A percentile compares a stretch with the other conserved stretches of the same genome.
Conservation (phyloP, 1,140 invertebrate genomes). For the Metaphire vulgaris region DNA sequence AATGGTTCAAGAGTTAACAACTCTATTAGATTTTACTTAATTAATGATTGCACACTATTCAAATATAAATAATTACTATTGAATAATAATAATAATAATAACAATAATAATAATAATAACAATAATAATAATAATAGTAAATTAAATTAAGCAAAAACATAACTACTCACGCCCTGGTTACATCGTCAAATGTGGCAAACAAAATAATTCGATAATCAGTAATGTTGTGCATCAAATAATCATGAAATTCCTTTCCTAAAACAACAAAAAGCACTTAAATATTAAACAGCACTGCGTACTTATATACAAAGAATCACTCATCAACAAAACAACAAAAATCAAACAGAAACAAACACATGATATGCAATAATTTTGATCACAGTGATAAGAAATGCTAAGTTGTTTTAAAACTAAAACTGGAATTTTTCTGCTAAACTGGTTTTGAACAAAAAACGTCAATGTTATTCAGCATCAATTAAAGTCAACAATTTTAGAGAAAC, state of each 20-base stretch:
- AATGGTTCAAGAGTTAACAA: no score
- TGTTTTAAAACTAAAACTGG: background rate
- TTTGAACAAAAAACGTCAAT: no score
- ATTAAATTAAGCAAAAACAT: background rate
- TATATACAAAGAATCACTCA: no score
- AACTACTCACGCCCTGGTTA: background rate
- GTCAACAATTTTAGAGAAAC: no score
- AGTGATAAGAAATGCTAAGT: background rate
- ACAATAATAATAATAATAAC: background rate
- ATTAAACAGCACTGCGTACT: no score
- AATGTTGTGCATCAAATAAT: background rate
- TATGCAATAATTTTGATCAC: background rate
- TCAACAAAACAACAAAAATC: no score
- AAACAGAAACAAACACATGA: background rate
- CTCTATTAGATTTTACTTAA: no score
- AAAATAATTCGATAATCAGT: background rate
- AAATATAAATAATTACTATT: background rate
- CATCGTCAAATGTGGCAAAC: background rate
- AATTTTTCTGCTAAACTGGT: no score
- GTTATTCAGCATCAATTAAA: no score
- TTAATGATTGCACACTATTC: background rate
- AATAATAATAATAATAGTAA: no score
- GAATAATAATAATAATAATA: background rate
- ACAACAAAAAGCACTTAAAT: no score
- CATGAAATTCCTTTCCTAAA: background rate